phyloP scores from a whole-genome alignment of 2,113 vertebrate genomes.

The Eudyptes chrysolophus region DNA sequence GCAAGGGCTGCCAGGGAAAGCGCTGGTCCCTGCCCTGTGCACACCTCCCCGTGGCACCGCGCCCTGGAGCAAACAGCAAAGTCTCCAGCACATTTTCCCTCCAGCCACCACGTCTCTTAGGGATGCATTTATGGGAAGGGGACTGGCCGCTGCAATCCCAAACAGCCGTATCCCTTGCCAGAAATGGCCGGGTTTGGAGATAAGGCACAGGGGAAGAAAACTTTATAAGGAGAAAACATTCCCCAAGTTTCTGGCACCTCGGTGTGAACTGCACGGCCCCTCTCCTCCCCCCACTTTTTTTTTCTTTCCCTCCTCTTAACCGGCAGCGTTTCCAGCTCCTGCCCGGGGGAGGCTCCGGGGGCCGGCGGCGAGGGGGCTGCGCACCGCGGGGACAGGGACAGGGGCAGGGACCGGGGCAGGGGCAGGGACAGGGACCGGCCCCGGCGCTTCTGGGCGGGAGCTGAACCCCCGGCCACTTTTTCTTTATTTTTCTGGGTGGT shows the following conservation, averaged over 20 bases:
- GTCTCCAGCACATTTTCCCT: neutral
- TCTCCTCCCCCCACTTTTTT: neutral
- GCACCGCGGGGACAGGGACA: too few relatives aligned
- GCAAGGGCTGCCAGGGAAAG: neutral
- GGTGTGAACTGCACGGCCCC: neutral
- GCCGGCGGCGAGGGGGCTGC: too few relatives aligned
- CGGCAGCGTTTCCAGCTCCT: neutral
- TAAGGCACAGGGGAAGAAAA: neutral
- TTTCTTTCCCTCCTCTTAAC: neutral
- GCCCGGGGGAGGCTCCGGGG: neutral
- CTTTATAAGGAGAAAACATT: constrained; percentile 61
- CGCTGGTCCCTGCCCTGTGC: accelerated
- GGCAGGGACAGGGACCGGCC: neutral
- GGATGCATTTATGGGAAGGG: neutral
- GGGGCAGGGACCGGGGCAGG: too few relatives aligned
- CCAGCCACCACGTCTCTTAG: neutral
- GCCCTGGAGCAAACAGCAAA: neutral
- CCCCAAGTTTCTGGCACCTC: neutral
- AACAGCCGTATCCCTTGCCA: neutral
- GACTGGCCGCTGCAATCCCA: neutral
- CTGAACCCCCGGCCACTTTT: neutral
- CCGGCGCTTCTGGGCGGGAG: neutral
- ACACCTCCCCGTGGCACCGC: accelerated
- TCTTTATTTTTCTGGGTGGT: neutral
- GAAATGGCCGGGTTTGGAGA: neutral